A percentile compares a stretch with the other conserved stretches of the same genome.
phyloP scores from a whole-genome alignment of 2,888 invertebrate genomes.

The Oithona nana region DNA sequence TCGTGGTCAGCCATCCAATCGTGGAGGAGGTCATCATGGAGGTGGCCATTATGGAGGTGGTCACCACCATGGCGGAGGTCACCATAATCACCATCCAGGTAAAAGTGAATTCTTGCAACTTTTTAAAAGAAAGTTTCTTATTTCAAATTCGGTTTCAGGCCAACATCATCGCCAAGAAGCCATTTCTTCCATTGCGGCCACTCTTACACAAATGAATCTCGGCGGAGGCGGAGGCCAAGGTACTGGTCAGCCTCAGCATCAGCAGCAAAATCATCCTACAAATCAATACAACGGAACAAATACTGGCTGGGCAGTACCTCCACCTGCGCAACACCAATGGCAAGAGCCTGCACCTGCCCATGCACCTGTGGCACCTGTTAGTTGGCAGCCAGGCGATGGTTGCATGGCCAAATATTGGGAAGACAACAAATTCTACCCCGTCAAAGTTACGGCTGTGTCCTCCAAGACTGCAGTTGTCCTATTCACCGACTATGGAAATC shows the following conservation, averaged over 20 bases:
- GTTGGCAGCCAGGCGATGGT: constrained; percentile 57
- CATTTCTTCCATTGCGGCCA: not conserved
- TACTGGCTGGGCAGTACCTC: not conserved
- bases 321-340: not conserved
- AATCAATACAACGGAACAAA: not conserved
- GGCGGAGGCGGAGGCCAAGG: not conserved
- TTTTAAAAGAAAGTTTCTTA: too few species aligned
- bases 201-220: not conserved
- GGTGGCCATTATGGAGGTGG: not conserved
- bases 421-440: constrained; percentile 68
- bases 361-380: not conserved
- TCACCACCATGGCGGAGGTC: not conserved
- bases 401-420: constrained; percentile 86
- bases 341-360: not conserved
- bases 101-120: too few species aligned
- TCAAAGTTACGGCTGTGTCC: constrained; percentile 57
- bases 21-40: not conserved
- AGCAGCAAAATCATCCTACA: not conserved
- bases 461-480: constrained; percentile 66
- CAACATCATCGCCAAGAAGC: not conserved
- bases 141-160: not conserved
- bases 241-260: not conserved
- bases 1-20: not conserved
- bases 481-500: constrained; percentile 71
- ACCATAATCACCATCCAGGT: not conserved